A percentile compares a stretch with the other conserved stretches of the same genome.
phyloP scores from a whole-genome alignment of 2,797 vertebrate genomes.

The Parauchenoglanis punctatus region DNA sequence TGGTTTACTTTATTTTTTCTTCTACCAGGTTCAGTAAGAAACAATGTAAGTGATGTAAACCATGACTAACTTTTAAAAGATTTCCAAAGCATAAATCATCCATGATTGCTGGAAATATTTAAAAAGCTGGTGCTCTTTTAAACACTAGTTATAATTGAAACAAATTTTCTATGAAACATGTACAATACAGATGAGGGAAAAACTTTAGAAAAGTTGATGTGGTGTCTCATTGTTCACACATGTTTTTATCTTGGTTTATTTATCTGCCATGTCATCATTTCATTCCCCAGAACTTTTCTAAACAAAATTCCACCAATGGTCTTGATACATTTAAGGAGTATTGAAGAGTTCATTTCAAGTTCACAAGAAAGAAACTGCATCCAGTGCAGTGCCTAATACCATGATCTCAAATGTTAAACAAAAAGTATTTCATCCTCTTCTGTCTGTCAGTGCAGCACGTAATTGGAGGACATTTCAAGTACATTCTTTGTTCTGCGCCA shows the following conservation, averaged over 20 bases:
- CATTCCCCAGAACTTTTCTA: background rate
- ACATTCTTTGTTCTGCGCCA: constrained; percentile 30
- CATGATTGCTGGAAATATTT: constrained; percentile 2
- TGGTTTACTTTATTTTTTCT: constrained; percentile 7
- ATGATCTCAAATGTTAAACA: constrained; percentile 24
- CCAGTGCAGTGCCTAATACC: background rate
- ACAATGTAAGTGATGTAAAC: constrained; percentile 8
- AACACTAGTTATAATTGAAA: background rate
- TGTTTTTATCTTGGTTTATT: background rate
- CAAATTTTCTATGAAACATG: constrained; percentile 2
- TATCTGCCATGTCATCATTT: constrained; percentile 6
- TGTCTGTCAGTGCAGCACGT: constrained; percentile 36
- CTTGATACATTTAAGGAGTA: constrained; percentile 17
- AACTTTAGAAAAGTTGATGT: background rate
- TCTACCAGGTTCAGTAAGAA: constrained; percentile 11
- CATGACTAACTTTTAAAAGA: background rate
- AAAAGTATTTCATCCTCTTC: constrained; percentile 41
- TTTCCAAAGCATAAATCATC: constrained; percentile 1
- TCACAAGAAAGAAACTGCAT: constrained; percentile 35
- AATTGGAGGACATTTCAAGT: constrained; percentile 27
- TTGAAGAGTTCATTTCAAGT: constrained; percentile 42
- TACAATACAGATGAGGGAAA: background rate
- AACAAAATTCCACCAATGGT: background rate
- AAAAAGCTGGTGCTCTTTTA: background rate
- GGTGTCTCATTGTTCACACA: background rate